Conservation (phyloP, 2,888 invertebrate genomes). For the Zeuzera pyrina region DNA sequence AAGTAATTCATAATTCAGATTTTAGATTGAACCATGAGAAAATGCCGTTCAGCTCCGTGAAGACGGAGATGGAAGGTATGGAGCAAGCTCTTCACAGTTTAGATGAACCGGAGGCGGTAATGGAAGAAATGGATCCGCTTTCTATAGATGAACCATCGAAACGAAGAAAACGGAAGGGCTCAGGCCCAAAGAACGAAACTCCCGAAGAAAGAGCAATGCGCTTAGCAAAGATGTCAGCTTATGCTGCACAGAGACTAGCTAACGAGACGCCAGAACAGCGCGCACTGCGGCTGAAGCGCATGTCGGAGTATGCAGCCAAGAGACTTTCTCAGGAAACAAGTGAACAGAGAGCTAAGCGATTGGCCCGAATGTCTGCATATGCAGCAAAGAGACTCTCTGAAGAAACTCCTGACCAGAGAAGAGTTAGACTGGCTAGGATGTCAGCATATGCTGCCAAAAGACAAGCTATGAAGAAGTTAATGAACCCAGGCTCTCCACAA, state of each 20-base stretch:
- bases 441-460: constrained; percentile 58
- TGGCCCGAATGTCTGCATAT: constrained; percentile 61
- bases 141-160: constrained; percentile 14
- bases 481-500: constrained; percentile 5
- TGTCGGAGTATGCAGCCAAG: constrained; percentile 62
- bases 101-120: constrained; percentile 17
- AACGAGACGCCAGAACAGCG: constrained; percentile 57
- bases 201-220: constrained; percentile 44
- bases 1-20: neutral
- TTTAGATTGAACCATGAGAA: constrained; percentile 27
- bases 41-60: constrained; percentile 23
- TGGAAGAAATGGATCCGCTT: constrained; percentile 33
- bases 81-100: neutral
- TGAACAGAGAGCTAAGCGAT: constrained; percentile 48
- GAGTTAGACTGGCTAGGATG: constrained; percentile 47
- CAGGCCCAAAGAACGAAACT: constrained; percentile 34
- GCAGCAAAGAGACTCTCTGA: constrained; percentile 54
- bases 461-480: constrained; percentile 44
- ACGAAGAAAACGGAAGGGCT: constrained; percentile 26
- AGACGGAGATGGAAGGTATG: constrained; percentile 26
- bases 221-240: constrained; percentile 59
- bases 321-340: constrained; percentile 47
- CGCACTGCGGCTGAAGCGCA: constrained; percentile 44
- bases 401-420: constrained; percentile 53
- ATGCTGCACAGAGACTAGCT: constrained; percentile 56